Percentiles rank a stretch among this genome's conserved stretches.
These are phyloP conservation scores for Balanococcus diminutus DNA, from an alignment of 2,888 invertebrate genomes.

Conservation along the genomic window DNA sequence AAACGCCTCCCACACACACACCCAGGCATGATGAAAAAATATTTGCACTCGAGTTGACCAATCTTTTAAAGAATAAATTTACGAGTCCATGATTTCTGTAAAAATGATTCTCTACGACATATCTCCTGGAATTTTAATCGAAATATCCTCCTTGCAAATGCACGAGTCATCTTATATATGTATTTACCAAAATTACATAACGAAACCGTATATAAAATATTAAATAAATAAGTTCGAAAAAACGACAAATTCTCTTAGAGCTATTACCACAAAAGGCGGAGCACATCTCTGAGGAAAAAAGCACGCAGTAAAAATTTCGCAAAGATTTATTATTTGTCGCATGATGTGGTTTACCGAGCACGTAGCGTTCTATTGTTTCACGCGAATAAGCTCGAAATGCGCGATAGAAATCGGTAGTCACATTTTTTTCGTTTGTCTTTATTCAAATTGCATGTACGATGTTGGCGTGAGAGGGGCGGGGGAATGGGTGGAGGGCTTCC, in stretches of 20 bases:
- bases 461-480: too few species aligned
- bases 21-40: too few species aligned
- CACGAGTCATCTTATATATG: background rate
- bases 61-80: too few species aligned
- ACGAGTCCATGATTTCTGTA: too few species aligned
- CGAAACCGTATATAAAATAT: background rate
- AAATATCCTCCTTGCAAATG: background rate
- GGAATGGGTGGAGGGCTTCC: background rate
- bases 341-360: conserved; percentile 4
- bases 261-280: background rate
- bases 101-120: background rate
- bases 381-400: conserved; percentile 11
- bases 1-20: too few species aligned
- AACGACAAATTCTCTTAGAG: background rate
- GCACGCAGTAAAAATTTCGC: background rate
- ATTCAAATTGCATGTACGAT: background rate
- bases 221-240: background rate
- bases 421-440: conserved; percentile 18
- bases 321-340: conserved; percentile 31
- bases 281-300: background rate
- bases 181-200: background rate
- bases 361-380: conserved; percentile 14
- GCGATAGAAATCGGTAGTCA: conserved; percentile 15
- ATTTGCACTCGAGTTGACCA: too few species aligned
- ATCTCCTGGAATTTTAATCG: background rate